These are phyloP conservation scores for Epinotia demarniana DNA, from an alignment of 2,888 invertebrate genomes.

Conservation along the genomic window DNA sequence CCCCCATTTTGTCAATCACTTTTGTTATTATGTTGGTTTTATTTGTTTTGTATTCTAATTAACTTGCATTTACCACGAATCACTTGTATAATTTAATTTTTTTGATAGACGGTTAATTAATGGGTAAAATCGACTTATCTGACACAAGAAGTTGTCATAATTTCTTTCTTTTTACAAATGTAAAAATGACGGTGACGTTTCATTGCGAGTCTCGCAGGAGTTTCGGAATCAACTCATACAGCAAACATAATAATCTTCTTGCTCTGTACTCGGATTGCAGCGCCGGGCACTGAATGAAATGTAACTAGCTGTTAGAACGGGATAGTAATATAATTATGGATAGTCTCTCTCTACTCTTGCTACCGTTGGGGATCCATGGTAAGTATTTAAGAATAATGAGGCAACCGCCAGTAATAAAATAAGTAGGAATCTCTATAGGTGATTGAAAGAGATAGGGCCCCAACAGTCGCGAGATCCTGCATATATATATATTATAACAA, in stretches of 20 bases:
- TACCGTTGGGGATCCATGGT: no score
- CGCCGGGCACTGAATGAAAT: neutral
- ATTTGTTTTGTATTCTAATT: neutral
- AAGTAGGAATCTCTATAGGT: no score
- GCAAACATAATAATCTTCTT: neutral
- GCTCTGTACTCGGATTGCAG: neutral
- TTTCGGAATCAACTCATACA: neutral
- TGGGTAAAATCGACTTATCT: neutral
- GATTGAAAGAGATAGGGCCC: no score
- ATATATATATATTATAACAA: no score
- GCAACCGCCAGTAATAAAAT: no score
- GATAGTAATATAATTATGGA: no score
- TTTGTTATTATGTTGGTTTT: neutral
- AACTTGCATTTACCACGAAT: neutral
- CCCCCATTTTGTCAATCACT: conserved; percentile 53
- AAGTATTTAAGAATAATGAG: no score
- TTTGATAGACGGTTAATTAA: neutral
- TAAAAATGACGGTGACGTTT: conserved; percentile 4
- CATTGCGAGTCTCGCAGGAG: neutral
- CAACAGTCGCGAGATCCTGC: no score
- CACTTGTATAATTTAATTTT: conserved; percentile 11
- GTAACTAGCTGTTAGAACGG: neutral
- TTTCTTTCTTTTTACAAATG: conserved; percentile 9
- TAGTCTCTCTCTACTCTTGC: no score
- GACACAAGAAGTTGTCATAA: neutral